These are phyloP conservation scores for Brienomyrus longianalis DNA, from an alignment of 2,113 vertebrate species.

Conservation along the genomic window DNA sequence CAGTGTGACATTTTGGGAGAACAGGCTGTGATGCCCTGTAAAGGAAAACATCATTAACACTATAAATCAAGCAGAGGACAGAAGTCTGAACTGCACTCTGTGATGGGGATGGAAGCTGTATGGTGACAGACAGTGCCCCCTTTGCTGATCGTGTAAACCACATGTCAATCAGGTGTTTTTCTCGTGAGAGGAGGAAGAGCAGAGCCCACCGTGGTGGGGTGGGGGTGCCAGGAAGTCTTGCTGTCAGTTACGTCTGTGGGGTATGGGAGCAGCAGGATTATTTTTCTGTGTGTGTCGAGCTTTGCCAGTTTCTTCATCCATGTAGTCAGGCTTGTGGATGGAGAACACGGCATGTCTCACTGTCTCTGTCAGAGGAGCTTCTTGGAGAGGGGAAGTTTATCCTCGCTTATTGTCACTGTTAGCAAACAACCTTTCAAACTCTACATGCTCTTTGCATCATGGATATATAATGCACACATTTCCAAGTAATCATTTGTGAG, in stretches of 20 bases:
- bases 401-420: not conserved
- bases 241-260: not conserved
- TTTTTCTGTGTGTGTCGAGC: not conserved
- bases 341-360: not conserved
- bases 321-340: not conserved
- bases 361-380: not conserved
- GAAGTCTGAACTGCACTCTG: not conserved
- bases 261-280: not conserved
- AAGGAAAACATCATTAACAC: not conserved
- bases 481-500: not conserved
- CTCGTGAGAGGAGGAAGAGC: not conserved
- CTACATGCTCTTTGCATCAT: not conserved
- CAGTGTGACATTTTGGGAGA: not conserved
- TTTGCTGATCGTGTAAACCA: not conserved
- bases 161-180: not conserved
- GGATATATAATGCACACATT: not conserved
- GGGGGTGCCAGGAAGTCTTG: not conserved
- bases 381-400: not conserved
- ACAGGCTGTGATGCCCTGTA: not conserved
- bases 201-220: not conserved
- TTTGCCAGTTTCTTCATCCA: not conserved
- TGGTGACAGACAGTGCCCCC: not conserved
- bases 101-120: not conserved
- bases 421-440: not conserved
- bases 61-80: not conserved